A percentile compares a stretch with the other conserved stretches of the same genome.
Evolutionary conservation across 2,888 invertebrate species (phyloP).

Genomic region (Isotomurus palustris): DNA sequence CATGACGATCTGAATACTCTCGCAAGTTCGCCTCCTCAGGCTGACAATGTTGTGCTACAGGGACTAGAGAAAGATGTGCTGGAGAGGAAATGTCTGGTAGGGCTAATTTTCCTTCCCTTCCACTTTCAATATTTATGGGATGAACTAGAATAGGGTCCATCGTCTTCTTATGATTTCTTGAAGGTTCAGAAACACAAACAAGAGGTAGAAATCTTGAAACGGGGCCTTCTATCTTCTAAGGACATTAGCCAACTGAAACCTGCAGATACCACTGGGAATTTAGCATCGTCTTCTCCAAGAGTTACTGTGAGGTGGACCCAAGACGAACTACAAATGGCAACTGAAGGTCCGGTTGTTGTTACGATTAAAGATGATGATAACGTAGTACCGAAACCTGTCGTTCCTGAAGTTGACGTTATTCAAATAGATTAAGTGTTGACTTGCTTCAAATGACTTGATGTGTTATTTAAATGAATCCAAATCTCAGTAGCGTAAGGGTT

Average conservation of each 20-base stretch:
- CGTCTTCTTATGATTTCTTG: neutral
- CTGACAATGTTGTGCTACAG: constrained; percentile 79
- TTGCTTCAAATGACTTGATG: no score
- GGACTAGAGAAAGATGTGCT: constrained; percentile 91
- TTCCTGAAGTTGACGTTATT: no score
- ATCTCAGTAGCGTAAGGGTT: no score
- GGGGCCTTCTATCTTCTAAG: constrained; percentile 57
- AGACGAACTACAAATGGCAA: constrained; percentile 84
- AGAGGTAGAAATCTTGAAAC: constrained; percentile 77
- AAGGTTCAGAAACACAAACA: constrained; percentile 61
- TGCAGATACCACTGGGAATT: constrained; percentile 51
- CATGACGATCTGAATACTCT: constrained; percentile 92
- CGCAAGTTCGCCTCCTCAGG: constrained; percentile 69
- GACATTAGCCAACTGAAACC: constrained; percentile 63
- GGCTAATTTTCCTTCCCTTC: constrained; percentile 53
- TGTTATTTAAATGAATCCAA: no score
- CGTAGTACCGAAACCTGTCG: no score
- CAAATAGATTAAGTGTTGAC: constrained; percentile 56
- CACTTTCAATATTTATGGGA: neutral
- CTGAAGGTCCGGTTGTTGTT: constrained; percentile 66
- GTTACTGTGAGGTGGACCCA: constrained; percentile 87
- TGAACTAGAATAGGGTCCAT: neutral
- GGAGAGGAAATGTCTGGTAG: constrained; percentile 93
- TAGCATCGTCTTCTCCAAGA: constrained; percentile 55
- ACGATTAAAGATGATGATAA: no score